Base-by-base conservation (phyloP, 92 coral and sea anemone genomes). In the Porites lobata region DNA sequence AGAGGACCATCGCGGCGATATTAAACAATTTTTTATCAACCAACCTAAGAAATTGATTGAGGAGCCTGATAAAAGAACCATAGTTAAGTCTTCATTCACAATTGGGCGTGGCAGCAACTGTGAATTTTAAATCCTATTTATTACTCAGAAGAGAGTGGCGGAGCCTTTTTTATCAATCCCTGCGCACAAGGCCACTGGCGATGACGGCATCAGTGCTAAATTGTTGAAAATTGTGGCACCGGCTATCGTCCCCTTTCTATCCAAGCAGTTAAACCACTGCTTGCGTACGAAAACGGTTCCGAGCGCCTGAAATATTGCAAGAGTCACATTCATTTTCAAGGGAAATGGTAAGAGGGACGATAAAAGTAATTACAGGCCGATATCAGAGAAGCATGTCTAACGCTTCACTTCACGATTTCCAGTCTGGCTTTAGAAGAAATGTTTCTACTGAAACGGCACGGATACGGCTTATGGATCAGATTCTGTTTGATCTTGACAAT, bases 101-200 rank as follows among this genome's bases (percentile, higher is more conserved):
- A 57, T 57, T 57, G 15, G 13, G 15, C 62, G 62, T 10, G 62
- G 62, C 62, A 57, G 62, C 62, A 57, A 10, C 52, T 7, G 69
- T n/a, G 38, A 18, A 2, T 65, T 86, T 50, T 54, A 77, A 12
- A 68, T 91, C 20, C 85, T 90, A 29, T 5, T 0, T 20, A 29
- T 89, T 1, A 69, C 85, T 17, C 58, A 77, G 80, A 68, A 85
- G 53, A 50, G 67, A 7, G 86, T 90, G 3, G 57, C 29, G 1
- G 93, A 90, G 29, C 50, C 85, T 15, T 80, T 89, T 3, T 59
- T 73, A 47, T 85, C 93, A 4, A 77, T 89, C 22, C 92, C 92
- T 19, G 4, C 86, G 12, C 83, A 90, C 38, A 79, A 90, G 51
- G 93, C 93, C 69, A 85, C 93, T 15, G 93, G 92, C 11, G 89